Evolutionary conservation across 2,888 invertebrate genomes (phyloP).

Genomic region (Agriopis marginaria): DNA sequence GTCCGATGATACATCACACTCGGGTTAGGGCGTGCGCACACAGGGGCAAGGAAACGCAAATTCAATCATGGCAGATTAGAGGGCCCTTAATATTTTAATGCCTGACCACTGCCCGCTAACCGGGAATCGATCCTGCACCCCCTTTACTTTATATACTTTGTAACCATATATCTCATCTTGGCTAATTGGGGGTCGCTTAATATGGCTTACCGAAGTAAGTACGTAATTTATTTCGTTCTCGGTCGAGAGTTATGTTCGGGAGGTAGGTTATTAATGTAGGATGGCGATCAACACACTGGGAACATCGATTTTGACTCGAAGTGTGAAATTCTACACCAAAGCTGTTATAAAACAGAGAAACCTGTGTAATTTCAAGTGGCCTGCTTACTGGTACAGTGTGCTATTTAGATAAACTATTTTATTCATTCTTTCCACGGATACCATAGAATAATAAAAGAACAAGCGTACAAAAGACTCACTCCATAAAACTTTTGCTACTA

Average conservation of each 20-base stretch:
- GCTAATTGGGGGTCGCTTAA: conserved; percentile 85
- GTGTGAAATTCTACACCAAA: conserved; percentile 36
- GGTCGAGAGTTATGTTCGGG: conserved; percentile 64
- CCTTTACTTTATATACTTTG: conserved; percentile 71
- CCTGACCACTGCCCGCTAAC: conserved; percentile 82
- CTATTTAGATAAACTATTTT: too few species aligned
- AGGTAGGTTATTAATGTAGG: conserved; percentile 54
- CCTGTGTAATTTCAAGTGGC: too few species aligned
- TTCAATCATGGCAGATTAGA: conserved; percentile 85
- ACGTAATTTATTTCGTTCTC: conserved; percentile 82
- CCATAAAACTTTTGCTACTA: too few species aligned
- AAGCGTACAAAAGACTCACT: too few species aligned
- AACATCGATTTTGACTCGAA: conserved; percentile 24
- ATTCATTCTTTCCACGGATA: too few species aligned
- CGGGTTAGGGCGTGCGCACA: conserved; percentile 66
- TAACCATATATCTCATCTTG: conserved; percentile 79
- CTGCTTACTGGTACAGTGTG: too few species aligned
- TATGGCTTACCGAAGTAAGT: conserved; percentile 85
- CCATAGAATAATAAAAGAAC: too few species aligned
- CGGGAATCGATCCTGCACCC: conserved; percentile 76
- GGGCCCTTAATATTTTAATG: conserved; percentile 84
- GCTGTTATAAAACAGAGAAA: not conserved
- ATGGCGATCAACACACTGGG: conserved; percentile 34
- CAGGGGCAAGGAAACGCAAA: conserved; percentile 74
- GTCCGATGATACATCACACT: conserved; percentile 61